Evolutionary conservation across 2,797 vertebrate genomes (phyloP), one percentile per base, ranked within the genome.

Genomic region (Sylvilagus floridanus): DNA sequence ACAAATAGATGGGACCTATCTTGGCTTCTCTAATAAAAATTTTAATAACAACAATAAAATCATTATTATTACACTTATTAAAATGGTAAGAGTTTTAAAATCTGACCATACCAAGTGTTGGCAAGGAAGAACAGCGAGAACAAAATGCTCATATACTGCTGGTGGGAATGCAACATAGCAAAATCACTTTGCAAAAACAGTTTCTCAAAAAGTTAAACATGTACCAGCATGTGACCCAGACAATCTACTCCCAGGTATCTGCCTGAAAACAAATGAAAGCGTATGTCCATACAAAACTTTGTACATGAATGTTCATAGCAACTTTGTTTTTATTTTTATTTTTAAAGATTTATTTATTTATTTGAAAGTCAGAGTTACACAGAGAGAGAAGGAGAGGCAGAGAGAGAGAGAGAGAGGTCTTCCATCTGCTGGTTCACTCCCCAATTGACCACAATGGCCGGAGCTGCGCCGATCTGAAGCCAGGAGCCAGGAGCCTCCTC

Each of bases 151-250:
- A 60, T 30, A 50, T 6, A 50, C 57, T 72, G 8, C 21, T 19
- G 65, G 21, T 52, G 54, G 54, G 19, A 16, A 57, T 57, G 16
- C 52, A 92, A 95, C 72, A 95, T 77, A 37, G 28, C 32, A 37
- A 42, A 19, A 24, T 73, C 32, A 52, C 75, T 77, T 88, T 35
- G 22, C 62, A 65, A 84, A 92, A 92, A 2, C 52, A 37, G 54
- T 91, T 93, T 85, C 63, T 77, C 81, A 35, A 77, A 77, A 90
- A 54, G 32, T 81, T 73, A 54, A 77, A 52, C 68, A 77, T 54
- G 26, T 73, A 37, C 54, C 63, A n/a, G 21, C 6, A 22, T 47
- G 47, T 32, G 50, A 78, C 83, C 37, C 65, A 90, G 17, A 8
- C 63, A 68, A 76, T 82, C 35, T 37, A 37, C 42, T 52, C 69